Evolutionary conservation across 2,888 invertebrate genomes (phyloP).

Genomic region (Eupithecia subfuscata): DNA sequence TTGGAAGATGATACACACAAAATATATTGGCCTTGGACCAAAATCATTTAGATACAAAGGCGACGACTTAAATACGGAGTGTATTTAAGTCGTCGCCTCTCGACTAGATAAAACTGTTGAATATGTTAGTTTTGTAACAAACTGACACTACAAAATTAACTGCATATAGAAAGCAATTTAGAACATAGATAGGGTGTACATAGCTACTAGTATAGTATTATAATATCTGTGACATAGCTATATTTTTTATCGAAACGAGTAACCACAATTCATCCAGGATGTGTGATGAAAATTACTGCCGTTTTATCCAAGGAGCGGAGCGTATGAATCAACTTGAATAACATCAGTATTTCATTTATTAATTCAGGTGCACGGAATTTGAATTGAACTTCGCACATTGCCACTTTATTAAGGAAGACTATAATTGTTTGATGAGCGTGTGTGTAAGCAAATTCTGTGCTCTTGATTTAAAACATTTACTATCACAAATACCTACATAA

Average conservation of each 20-base stretch:
- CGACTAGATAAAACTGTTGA: slow-evolving; percentile 9
- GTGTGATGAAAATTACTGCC: background rate
- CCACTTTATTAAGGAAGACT: background rate
- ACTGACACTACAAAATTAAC: background rate
- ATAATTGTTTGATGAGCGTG: background rate
- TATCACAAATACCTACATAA: slow-evolving; percentile 33
- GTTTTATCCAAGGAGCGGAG: background rate
- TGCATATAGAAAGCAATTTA: background rate
- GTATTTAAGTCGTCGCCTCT: too few species aligned
- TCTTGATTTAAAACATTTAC: background rate
- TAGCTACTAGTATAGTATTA: too few species aligned
- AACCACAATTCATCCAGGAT: background rate
- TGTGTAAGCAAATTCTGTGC: background rate
- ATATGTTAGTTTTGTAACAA: background rate
- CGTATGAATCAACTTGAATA: background rate
- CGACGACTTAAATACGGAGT: background rate
- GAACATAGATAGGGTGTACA: too few species aligned
- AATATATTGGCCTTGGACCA: slow-evolving; percentile 5
- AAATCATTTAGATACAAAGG: slow-evolving; percentile 8
- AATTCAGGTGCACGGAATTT: background rate
- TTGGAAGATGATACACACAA: background rate
- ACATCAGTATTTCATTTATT: background rate
- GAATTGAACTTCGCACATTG: background rate
- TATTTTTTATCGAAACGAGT: background rate
- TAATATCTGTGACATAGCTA: too few species aligned